These are phyloP conservation scores for Formica selysi DNA, from an alignment of 1,140 invertebrate genomes.

Conservation along the genomic window DNA sequence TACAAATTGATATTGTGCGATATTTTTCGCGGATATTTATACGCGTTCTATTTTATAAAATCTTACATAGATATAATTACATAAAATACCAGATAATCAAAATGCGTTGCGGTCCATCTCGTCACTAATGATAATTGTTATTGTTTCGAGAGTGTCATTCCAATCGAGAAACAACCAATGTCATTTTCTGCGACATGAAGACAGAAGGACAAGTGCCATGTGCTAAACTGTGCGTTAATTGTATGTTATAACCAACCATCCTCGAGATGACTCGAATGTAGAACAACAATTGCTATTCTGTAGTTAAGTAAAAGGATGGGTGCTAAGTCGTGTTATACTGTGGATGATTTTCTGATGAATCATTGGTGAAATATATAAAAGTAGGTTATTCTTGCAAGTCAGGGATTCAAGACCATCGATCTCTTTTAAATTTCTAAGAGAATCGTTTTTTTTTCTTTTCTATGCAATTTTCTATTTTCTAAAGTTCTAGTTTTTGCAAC, in stretches of 20 bases:
- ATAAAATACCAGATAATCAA: constrained; percentile 7
- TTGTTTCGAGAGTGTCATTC: constrained; percentile 35
- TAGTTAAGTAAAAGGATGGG: background rate
- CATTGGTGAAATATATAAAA: background rate
- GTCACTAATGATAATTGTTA: background rate
- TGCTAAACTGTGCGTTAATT: constrained; percentile 23
- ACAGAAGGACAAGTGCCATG: background rate
- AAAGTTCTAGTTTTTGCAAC: background rate
- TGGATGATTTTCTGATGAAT: constrained; percentile 25
- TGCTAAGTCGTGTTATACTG: background rate
- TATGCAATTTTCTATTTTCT: background rate
- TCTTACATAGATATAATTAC: background rate
- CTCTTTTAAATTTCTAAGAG: background rate
- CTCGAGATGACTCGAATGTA: constrained; percentile 1
- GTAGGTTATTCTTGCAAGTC: background rate
- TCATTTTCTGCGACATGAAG: background rate
- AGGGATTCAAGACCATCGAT: constrained; percentile 7
- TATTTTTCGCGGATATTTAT: background rate
- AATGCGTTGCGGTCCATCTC: background rate
- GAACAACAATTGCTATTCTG: constrained; percentile 26
- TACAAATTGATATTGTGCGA: background rate
- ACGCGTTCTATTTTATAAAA: background rate
- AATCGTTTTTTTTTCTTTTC: background rate
- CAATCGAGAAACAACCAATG: background rate
- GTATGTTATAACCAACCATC: background rate